Percentiles rank a stretch among this genome's conserved stretches.
Conservation (phyloP, 2,888 invertebrate species). For the Ochropleura plecta region DNA sequence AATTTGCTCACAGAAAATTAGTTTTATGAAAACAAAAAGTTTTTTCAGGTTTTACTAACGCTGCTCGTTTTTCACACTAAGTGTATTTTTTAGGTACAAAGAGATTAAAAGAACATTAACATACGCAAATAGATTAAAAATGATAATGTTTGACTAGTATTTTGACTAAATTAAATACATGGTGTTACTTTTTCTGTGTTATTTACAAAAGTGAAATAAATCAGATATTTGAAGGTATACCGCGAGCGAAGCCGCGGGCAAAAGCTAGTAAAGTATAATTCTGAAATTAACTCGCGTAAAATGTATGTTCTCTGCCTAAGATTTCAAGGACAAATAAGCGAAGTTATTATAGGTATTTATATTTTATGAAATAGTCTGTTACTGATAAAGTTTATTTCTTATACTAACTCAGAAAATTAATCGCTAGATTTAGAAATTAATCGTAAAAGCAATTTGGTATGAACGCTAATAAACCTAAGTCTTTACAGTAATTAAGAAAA, state of each 20-base stretch:
- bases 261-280: not conserved
- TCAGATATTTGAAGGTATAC: too few relatives aligned
- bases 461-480: conserved; percentile 21
- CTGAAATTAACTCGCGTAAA: not conserved
- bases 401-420: conserved; percentile 20
- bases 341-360: not conserved
- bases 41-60: conserved; percentile 12
- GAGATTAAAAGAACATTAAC: not conserved
- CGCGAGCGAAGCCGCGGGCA: too few relatives aligned
- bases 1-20: conserved; percentile 25
- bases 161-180: not conserved
- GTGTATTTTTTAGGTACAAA: not conserved
- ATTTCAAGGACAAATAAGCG: not conserved
- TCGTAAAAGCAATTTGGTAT: conserved; percentile 37
- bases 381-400: conserved; percentile 12
- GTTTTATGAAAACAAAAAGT: conserved; percentile 34
- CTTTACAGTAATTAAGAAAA: conserved; percentile 38
- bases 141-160: not conserved
- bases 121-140: not conserved
- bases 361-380: not conserved
- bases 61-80: not conserved
- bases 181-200: not conserved
- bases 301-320: not conserved
- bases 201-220: not conserved
- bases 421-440: conserved; percentile 37